Evolutionary conservation across 2,797 vertebrate species (phyloP).

Genomic region (Vultur gryphus): DNA sequence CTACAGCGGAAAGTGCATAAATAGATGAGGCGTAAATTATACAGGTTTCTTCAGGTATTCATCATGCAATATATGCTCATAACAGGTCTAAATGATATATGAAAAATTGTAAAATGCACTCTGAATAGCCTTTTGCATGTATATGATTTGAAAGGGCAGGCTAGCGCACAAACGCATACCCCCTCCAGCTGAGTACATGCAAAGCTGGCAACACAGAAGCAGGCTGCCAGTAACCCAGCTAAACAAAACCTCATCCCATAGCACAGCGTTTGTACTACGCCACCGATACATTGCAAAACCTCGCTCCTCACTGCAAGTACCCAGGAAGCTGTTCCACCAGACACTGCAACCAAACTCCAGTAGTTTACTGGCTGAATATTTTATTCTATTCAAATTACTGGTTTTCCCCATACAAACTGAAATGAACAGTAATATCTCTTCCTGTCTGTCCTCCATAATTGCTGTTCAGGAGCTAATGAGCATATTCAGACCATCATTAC

Average conservation of each 20-base stretch:
- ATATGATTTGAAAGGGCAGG: neutral
- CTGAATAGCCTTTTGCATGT: neutral
- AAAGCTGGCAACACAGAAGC: neutral
- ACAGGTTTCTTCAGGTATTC: neutral
- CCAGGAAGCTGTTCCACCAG: neutral
- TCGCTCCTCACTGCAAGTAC: neutral
- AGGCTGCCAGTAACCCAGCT: neutral
- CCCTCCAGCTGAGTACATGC: rapidly evolving
- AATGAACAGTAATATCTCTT: constrained; percentile 6
- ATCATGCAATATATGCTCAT: neutral
- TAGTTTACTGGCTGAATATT: constrained; percentile 26
- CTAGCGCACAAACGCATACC: neutral
- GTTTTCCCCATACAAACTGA: constrained; percentile 7
- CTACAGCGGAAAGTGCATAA: neutral
- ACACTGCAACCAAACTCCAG: neutral
- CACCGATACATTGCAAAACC: neutral
- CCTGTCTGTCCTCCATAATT: neutral
- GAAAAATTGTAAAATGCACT: constrained; percentile 1
- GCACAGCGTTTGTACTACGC: neutral
- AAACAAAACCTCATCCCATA: neutral
- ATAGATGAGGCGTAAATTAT: neutral
- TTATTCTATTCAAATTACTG: constrained; percentile 36
- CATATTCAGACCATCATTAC: constrained; percentile 21
- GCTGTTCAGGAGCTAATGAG: constrained; percentile 27
- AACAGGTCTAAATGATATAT: constrained; percentile 9